phyloP scores from a whole-genome alignment of 2,888 invertebrate species.

The Seira musarum region DNA sequence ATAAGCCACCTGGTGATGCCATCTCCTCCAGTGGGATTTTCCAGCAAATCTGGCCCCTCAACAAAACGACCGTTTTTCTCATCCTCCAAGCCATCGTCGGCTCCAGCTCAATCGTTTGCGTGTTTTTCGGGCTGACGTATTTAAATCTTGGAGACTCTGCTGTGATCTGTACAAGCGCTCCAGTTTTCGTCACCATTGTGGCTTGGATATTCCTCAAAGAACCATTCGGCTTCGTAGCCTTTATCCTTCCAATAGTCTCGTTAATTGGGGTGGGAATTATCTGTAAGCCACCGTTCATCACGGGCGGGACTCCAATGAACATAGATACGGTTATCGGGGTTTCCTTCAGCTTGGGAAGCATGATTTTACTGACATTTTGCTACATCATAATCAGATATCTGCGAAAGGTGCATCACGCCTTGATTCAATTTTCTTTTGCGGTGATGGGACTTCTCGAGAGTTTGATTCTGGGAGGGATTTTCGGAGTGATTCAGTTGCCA shows the following conservation, averaged over 20 bases:
- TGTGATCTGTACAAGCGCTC: constrained; percentile 52
- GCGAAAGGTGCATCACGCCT: constrained; percentile 54
- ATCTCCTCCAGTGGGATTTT: background rate
- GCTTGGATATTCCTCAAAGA: constrained; percentile 45
- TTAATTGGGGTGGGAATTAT: constrained; percentile 48
- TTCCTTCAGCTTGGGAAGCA: constrained; percentile 35
- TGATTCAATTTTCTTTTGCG: constrained; percentile 42
- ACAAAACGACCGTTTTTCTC: background rate
- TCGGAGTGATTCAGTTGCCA: constrained; percentile 34
- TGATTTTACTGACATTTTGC: constrained; percentile 44
- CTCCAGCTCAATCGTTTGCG: constrained; percentile 48
- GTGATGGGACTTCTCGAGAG: constrained; percentile 47
- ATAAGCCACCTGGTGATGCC: background rate
- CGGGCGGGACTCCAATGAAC: constrained; percentile 28
- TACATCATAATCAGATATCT: constrained; percentile 49
- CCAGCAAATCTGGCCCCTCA: background rate
- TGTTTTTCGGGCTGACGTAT: constrained; percentile 45
- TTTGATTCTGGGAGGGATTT: constrained; percentile 1
- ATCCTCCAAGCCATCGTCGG: constrained; percentile 50
- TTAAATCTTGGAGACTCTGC: constrained; percentile 50
- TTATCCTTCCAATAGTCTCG: constrained; percentile 32
- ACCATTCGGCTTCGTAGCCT: constrained; percentile 34
- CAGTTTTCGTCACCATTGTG: constrained; percentile 46
- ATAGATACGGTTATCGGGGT: constrained; percentile 31
- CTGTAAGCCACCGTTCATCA: constrained; percentile 43